phyloP scores from a whole-genome alignment of 1,140 invertebrate species.

The Venturia canescens region DNA sequence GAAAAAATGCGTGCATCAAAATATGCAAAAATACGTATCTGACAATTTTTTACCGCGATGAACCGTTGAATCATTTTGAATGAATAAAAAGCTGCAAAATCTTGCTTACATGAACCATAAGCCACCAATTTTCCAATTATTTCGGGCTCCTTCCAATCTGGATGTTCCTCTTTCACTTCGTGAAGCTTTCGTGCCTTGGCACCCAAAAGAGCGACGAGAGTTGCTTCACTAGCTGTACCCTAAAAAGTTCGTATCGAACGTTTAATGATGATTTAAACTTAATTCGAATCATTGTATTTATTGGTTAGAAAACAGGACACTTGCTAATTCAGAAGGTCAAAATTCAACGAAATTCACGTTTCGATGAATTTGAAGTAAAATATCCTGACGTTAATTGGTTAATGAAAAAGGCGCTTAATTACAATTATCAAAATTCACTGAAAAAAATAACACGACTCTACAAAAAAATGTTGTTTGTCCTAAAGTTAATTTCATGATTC shows the following conservation, averaged over 20 bases:
- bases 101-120: constrained; percentile 85
- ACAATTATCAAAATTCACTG: too few species aligned
- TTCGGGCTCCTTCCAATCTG: constrained; percentile 88
- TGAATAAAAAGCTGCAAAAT: not conserved
- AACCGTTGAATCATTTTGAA: not conserved
- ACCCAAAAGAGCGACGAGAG: constrained; percentile 91
- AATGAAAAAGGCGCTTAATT: too few species aligned
- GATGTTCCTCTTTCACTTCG: constrained; percentile 83
- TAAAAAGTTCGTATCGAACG: constrained; percentile 64
- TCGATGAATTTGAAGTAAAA: too few species aligned
- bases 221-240: constrained; percentile 93
- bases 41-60: not conserved
- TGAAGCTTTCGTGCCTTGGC: constrained; percentile 89
- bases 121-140: constrained; percentile 93
- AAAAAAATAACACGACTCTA: too few species aligned
- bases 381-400: too few species aligned
- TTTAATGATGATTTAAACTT: not conserved
- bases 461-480: too few species aligned
- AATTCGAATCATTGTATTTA: not conserved
- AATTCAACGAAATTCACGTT: too few species aligned
- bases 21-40: too few species aligned
- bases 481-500: too few species aligned
- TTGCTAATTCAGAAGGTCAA: too few species aligned
- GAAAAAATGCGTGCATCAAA: too few species aligned
- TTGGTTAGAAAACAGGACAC: too few species aligned